Evolutionary conservation across 2,113 vertebrate species (phyloP), one percentile per base, ranked within the genome.

Genomic region (Percina caprodes): DNA sequence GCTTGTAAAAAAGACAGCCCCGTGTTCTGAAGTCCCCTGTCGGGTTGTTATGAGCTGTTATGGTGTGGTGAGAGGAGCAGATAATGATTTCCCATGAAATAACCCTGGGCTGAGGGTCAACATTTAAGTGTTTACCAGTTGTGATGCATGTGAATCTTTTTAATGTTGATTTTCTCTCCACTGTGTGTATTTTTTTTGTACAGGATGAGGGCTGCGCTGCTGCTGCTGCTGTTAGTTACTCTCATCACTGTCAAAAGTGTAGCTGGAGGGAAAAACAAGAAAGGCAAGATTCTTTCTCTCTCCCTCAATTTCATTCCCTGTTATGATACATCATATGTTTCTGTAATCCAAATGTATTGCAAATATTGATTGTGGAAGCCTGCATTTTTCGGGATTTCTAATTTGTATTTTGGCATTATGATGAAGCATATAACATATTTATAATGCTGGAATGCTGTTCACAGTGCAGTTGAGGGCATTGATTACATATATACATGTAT

Each of bases 211-310:
- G 89, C 91, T 79, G 66, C n/a, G 0, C 73, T 96, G 76, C 83
- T 92, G 86, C 51, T 92, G 58, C 55, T 94, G 75, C 86, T 96
- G 75, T 75, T 97, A 24, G 82, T 97, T 80, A 80, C 94, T 73
- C 77, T 97, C 78, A 82, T 97, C 92, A 90, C 94, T 0, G 91
- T 94, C 21, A 76, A 93, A 0, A 62, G 93, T 0, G 93, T 95
- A 30, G 95, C 71, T n/a, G 78, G 46, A 45, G 95, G 95, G 70
- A 98, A 96, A 82, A 96, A 93, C 86, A 97, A 96, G 92, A 97
- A 97, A 96, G 96, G 96, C 95, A 59, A 83, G 86, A 19, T n/a
- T 39, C 2, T 69, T 5, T 77, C 5, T 68, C 11, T 4, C 33
- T 42, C 39, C 10, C 39, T 42, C 19, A 6, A 12, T 12, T 9